These are phyloP conservation scores for Hipposideros armiger DNA, from an alignment of 2,113 vertebrate genomes.

Conservation along the genomic window DNA sequence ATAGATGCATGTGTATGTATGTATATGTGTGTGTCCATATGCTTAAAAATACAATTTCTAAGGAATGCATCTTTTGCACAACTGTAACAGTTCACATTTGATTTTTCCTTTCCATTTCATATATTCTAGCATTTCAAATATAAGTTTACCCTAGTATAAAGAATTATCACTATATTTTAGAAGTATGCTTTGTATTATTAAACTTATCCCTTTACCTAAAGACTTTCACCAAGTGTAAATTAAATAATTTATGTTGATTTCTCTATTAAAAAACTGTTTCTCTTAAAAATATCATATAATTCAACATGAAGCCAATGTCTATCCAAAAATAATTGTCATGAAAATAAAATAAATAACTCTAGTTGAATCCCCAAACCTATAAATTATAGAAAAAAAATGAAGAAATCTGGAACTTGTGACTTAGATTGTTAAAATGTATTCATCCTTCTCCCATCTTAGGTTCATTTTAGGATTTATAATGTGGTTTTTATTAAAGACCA, in stretches of 20 bases:
- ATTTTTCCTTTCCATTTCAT: background rate
- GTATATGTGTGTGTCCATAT: background rate
- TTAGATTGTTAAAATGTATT: background rate
- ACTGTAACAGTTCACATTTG: background rate
- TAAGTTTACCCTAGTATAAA: background rate
- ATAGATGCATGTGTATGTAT: rapidly evolving
- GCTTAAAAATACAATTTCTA: background rate
- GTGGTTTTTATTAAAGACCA: background rate
- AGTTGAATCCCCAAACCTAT: background rate
- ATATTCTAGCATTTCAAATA: background rate
- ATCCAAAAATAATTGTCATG: background rate
- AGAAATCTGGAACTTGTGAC: background rate
- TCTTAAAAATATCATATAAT: background rate
- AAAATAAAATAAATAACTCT: background rate
- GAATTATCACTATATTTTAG: background rate
- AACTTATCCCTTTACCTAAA: background rate
- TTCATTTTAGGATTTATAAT: conserved; percentile 17
- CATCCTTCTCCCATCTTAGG: background rate
- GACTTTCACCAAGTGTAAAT: background rate
- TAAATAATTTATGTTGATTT: background rate
- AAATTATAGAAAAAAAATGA: background rate
- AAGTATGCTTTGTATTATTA: background rate
- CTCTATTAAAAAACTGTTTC: background rate
- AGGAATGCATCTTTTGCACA: background rate
- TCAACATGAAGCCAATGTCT: background rate